phyloP scores from a whole-genome alignment of 1,140 invertebrate genomes.

The Tetranychus cinnabarinus region DNA sequence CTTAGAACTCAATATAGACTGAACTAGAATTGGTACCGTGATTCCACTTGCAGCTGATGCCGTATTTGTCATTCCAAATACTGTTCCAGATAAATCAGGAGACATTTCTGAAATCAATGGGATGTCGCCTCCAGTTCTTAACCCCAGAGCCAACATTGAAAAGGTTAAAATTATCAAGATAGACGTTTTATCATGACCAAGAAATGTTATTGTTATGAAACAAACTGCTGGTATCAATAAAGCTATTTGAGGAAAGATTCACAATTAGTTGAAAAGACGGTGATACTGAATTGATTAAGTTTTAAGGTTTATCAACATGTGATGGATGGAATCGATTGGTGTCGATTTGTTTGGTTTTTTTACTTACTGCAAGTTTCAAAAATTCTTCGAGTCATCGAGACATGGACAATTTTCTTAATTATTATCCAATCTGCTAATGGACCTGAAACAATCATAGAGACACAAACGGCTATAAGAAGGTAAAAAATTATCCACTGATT shows the following conservation, averaged over 20 bases:
- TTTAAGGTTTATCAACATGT: background rate
- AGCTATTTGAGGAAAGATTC: background rate
- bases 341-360: background rate
- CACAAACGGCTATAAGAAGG: background rate
- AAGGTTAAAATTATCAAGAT: background rate
- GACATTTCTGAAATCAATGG: background rate
- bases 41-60: background rate
- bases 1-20: background rate
- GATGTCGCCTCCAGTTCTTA: background rate
- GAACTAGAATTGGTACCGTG: background rate
- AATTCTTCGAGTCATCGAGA: background rate
- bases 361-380: background rate
- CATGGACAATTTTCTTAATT: background rate
- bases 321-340: background rate
- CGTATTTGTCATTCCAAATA: background rate
- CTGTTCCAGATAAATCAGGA: background rate
- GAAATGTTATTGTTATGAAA: background rate
- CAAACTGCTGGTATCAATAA: background rate
- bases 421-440: background rate
- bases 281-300: too few species aligned
- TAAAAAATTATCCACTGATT: background rate
- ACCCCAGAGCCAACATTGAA: background rate
- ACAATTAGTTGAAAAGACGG: too few species aligned
- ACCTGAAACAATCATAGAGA: background rate
- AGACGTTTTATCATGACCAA: background rate